These are phyloP conservation scores for Sebastes schlegelii DNA, from an alignment of 2,113 vertebrate genomes.

Conservation along the genomic window DNA sequence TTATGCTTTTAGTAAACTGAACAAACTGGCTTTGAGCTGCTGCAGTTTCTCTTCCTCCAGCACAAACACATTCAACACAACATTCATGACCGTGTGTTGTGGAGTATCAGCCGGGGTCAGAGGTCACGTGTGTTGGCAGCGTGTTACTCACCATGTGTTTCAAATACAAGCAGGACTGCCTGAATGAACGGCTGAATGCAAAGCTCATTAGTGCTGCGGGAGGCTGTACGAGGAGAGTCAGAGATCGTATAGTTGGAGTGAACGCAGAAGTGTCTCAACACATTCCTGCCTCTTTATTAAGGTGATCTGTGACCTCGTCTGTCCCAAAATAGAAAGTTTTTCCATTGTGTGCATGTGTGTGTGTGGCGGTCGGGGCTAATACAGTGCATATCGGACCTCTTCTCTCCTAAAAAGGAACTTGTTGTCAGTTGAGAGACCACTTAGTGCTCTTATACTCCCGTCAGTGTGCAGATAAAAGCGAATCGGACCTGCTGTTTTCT, in stretches of 20 bases:
- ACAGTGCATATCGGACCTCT: constrained; percentile 49
- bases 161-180: constrained; percentile 26
- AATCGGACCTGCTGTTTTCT: constrained; percentile 61
- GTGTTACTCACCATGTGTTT: constrained; percentile 52
- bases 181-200: constrained; percentile 46
- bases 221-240: constrained; percentile 43
- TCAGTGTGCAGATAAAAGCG: constrained; percentile 62
- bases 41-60: neutral
- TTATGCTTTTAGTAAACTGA: neutral
- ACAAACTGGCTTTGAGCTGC: constrained; percentile 5
- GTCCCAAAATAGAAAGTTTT: constrained; percentile 59
- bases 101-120: constrained; percentile 38
- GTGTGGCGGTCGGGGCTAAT: constrained; percentile 35
- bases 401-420: constrained; percentile 59
- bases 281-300: constrained; percentile 73
- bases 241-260: constrained; percentile 49
- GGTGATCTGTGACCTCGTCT: constrained; percentile 65
- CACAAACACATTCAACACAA: neutral
- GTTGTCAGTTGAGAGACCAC: constrained; percentile 72
- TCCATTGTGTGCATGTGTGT: constrained; percentile 41
- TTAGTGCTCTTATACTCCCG: constrained; percentile 67
- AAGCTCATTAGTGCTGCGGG: constrained; percentile 65
- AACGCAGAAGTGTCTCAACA: constrained; percentile 54
- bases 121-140: constrained; percentile 57
- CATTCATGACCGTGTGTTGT: neutral